A percentile compares a stretch with the other conserved stretches of the same genome.
These are phyloP conservation scores for Distichodus sexfasciatus DNA, from an alignment of 2,797 vertebrate genomes.

Conservation along the genomic window DNA sequence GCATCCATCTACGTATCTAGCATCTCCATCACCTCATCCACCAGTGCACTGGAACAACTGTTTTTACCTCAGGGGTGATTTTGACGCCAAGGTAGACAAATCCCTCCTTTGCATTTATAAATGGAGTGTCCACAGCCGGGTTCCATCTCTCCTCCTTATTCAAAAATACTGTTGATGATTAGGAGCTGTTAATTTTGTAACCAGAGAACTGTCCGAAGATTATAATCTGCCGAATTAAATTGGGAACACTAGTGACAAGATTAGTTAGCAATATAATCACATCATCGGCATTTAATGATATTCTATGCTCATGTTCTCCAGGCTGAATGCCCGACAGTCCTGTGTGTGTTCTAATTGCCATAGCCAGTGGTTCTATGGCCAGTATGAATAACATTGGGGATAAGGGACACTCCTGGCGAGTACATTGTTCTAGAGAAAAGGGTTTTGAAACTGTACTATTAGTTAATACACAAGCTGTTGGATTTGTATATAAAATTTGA, in stretches of 20 bases:
- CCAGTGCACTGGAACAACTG: conserved; percentile 16
- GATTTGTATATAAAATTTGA: conserved; percentile 7
- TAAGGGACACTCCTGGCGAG: neutral
- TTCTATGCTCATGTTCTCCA: neutral
- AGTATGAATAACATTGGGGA: conserved; percentile 9
- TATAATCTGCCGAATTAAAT: neutral
- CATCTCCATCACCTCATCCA: neutral
- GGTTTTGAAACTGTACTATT: neutral
- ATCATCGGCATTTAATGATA: conserved; percentile 19
- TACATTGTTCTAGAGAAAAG: neutral
- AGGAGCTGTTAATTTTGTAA: conserved; percentile 41
- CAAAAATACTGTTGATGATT: conserved; percentile 22
- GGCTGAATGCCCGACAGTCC: neutral
- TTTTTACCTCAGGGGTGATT: conserved; percentile 4
- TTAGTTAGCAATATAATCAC: conserved; percentile 5
- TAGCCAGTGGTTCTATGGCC: conserved; percentile 6
- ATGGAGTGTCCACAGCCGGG: conserved; percentile 17
- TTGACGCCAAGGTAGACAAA: conserved; percentile 37
- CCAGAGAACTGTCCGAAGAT: conserved; percentile 17
- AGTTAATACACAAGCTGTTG: neutral
- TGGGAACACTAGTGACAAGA: neutral
- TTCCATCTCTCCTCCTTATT: neutral
- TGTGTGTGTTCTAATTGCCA: neutral
- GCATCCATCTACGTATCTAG: conserved; percentile 13
- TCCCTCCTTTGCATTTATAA: conserved; percentile 21